Conservation (phyloP, 2,113 vertebrate genomes). For the Gnathonemus echidnorhynchus region DNA sequence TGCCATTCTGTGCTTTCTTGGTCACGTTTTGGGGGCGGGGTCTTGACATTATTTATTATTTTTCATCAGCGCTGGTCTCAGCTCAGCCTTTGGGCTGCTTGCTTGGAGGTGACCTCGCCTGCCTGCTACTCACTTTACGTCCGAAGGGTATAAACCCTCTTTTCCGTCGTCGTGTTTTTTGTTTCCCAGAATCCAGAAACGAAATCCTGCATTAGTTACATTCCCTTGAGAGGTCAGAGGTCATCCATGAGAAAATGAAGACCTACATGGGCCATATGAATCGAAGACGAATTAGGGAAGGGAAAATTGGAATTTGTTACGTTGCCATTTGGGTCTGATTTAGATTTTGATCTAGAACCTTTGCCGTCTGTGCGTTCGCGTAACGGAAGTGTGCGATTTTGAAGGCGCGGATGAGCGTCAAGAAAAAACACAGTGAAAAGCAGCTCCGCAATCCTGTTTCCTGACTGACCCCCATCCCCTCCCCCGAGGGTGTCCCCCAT, state of each 20-base stretch:
- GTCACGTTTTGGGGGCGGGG: constrained; percentile 65
- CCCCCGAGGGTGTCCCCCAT: background rate
- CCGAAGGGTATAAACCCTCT: constrained; percentile 57
- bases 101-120: constrained; percentile 53
- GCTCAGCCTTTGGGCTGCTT: constrained; percentile 68
- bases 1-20: constrained; percentile 25
- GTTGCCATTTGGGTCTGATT: background rate
- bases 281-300: background rate
- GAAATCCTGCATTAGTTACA: constrained; percentile 57
- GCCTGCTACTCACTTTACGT: constrained; percentile 62
- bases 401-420: background rate
- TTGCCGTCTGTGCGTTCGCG: background rate
- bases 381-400: background rate
- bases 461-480: background rate
- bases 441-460: background rate
- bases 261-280: background rate
- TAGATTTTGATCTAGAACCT: background rate
- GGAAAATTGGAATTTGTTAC: background rate
- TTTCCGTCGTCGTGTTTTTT: constrained; percentile 42
- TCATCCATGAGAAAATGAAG: background rate
- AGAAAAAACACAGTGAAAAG: background rate
- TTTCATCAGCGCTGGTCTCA: constrained; percentile 68
- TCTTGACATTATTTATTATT: constrained; percentile 76
- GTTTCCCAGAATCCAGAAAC: constrained; percentile 61
- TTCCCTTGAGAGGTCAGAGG: constrained; percentile 42